Conservation (phyloP, 2,888 invertebrate genomes). For the Blomia tropicalis region DNA sequence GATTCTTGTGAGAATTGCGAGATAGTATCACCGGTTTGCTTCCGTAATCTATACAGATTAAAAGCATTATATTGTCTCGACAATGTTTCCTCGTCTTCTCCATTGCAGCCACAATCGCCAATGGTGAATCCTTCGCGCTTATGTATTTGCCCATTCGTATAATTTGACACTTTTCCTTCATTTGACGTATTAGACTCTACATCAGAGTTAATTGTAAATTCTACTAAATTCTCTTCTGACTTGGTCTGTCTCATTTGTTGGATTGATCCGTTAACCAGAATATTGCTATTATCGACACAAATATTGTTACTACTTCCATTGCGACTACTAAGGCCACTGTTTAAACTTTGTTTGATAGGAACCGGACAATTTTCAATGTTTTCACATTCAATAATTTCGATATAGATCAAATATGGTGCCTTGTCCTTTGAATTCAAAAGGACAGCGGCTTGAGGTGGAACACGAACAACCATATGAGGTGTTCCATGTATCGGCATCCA, state of each 20-base stretch:
- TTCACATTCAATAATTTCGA: constrained; percentile 73
- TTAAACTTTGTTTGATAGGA: constrained; percentile 49
- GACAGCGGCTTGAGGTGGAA: constrained; percentile 90
- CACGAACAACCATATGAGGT: constrained; percentile 83
- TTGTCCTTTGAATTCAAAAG: constrained; percentile 98
- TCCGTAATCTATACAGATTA: background rate
- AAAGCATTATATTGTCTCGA: constrained; percentile 45
- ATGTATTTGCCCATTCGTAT: background rate
- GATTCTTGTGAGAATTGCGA: constrained; percentile 78
- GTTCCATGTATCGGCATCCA: constrained; percentile 84
- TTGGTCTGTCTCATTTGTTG: constrained; percentile 54
- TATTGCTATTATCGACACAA: background rate
- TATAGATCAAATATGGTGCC: constrained; percentile 95
- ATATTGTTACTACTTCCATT: constrained; percentile 14
- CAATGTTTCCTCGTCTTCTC: constrained; percentile 65
- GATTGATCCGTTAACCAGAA: background rate
- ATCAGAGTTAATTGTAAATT: constrained; percentile 30
- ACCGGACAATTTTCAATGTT: constrained; percentile 66
- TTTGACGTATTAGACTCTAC: background rate
- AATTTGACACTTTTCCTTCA: background rate
- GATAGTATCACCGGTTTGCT: constrained; percentile 52
- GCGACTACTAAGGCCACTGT: constrained; percentile 5
- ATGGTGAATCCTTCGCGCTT: background rate
- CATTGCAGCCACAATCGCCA: constrained; percentile 34
- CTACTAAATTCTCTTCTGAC: constrained; percentile 73